Evolutionary conservation across 1,140 invertebrate species (phyloP).

Genomic region (Bombus haemorrhoidalis): DNA sequence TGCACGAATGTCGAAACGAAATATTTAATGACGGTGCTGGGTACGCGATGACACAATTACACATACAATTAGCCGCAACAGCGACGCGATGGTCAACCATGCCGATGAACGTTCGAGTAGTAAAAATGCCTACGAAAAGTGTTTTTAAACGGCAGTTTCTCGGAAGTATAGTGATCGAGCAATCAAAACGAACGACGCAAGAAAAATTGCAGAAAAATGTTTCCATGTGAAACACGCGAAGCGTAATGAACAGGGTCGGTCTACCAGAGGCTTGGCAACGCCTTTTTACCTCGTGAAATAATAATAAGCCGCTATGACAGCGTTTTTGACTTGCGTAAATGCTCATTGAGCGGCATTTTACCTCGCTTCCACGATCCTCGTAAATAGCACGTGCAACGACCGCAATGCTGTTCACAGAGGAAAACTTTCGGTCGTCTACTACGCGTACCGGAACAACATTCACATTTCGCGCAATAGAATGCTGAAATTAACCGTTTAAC

Average conservation of each 20-base stretch:
- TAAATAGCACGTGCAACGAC: slow-evolving; percentile 35
- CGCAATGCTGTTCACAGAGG: slow-evolving; percentile 10
- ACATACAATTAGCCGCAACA: slow-evolving; percentile 31
- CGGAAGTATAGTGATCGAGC: neutral
- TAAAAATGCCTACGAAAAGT: neutral
- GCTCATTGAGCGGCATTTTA: slow-evolving; percentile 32
- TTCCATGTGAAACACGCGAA: neutral
- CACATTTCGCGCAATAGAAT: slow-evolving; percentile 16
- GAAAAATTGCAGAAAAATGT: neutral
- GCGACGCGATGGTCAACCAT: slow-evolving; percentile 12
- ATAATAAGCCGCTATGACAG: slow-evolving; percentile 41
- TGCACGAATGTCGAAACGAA: slow-evolving; percentile 46
- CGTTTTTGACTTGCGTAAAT: slow-evolving; percentile 53
- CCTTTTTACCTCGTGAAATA: slow-evolving; percentile 33
- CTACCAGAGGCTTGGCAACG: neutral
- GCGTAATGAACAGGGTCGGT: neutral
- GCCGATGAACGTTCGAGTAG: slow-evolving; percentile 11
- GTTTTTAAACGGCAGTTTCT: neutral
- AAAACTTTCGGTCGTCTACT: slow-evolving; percentile 18
- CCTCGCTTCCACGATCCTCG: slow-evolving; percentile 31
- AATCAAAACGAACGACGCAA: neutral
- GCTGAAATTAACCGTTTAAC: slow-evolving; percentile 30
- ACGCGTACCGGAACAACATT: neutral
- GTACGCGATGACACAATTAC: slow-evolving; percentile 37
- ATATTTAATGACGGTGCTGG: slow-evolving; percentile 42